These are phyloP conservation scores for Coelogynopora nodosa DNA, from an alignment of 2,888 invertebrate species.

Conservation along the genomic window DNA sequence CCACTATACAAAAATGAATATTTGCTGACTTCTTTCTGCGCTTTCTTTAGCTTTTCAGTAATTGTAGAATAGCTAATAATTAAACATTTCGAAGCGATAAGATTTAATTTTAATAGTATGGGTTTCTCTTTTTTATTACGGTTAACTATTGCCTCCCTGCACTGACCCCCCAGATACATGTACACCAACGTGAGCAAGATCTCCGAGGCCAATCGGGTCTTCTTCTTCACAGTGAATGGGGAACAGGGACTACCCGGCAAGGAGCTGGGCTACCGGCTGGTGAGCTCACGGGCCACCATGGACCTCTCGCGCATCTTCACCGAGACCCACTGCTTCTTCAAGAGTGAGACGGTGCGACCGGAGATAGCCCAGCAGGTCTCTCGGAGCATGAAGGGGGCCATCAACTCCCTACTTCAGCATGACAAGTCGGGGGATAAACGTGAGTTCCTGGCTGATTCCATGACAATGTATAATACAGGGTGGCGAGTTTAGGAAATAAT, in stretches of 20 bases:
- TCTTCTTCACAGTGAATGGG: slow-evolving; percentile 54
- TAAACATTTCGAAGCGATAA: too few relatives aligned
- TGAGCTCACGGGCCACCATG: slow-evolving; percentile 75
- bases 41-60: too few relatives aligned
- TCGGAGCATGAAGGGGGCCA: slow-evolving; percentile 81
- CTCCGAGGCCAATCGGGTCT: slow-evolving; percentile 55
- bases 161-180: slow-evolving; percentile 56
- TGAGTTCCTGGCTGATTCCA: not conserved
- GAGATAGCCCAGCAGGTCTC: slow-evolving; percentile 84
- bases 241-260: slow-evolving; percentile 56
- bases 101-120: too few relatives aligned
- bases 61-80: too few relatives aligned
- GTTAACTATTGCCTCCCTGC: too few relatives aligned
- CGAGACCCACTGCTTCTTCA: slow-evolving; percentile 85
- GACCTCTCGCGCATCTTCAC: slow-evolving; percentile 78
- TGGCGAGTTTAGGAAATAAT: too few relatives aligned
- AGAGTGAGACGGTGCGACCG: slow-evolving; percentile 83
- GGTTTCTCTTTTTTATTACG: too few relatives aligned
- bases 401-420: slow-evolving; percentile 84
- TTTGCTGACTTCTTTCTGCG: too few relatives aligned
- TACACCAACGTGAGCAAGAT: slow-evolving; percentile 58
- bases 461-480: too few relatives aligned
- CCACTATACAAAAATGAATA: too few relatives aligned
- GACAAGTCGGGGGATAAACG: slow-evolving; percentile 67
- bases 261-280: slow-evolving; percentile 74